Base-by-base conservation (phyloP, 2,797 vertebrate species). In the Amniataba percoides region DNA sequence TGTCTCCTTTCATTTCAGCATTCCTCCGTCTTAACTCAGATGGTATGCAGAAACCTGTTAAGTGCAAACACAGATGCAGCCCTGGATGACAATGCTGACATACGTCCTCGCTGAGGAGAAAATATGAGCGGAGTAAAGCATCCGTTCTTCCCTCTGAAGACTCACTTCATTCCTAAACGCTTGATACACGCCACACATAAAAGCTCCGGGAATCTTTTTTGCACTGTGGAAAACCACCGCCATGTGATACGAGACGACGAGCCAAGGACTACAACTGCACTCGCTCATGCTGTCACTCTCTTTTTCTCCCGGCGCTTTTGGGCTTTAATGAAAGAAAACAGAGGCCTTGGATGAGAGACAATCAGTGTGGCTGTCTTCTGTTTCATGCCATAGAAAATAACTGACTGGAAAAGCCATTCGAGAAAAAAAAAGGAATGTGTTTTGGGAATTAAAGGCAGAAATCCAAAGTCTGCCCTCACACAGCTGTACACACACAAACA, bases 311-410 rank as follows among this genome's bases (percentile, higher is more conserved):
- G n/a, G 46, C 36, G 0, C 71, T 60, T 83, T 67, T 55, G 15
- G 66, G 66, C 82, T 82, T 57, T 78, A 72, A 87, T 88, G 87
- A 89, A 78, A 89, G 74, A 91, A 89, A 89, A 77, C 87, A 88
- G 85, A 78, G 78, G 84, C 78, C 57, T 79, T 86, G 84, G 83
- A 86, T 34, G 62, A 14, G 49, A 78, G 68, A 88, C 71, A 73
- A 68, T 85, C 68, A 57, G 66, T 67, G 64, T 69, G 78, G 74
- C 73, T 64, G 80, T 81, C 80, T 81, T 79, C 71, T 78, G 79
- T 88, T 83, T 80, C 65, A 52, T 66, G 80, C 74, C 80, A 86
- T 60, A 67, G 69, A 90, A 82, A 90, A 92, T 69, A 88, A 83
- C 53, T 10, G 64, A 67, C 77, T 89, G 87, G 86, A 83, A 87